Conservation (phyloP, 2,888 invertebrate genomes). For the Dasysyrphus albostriatus region DNA sequence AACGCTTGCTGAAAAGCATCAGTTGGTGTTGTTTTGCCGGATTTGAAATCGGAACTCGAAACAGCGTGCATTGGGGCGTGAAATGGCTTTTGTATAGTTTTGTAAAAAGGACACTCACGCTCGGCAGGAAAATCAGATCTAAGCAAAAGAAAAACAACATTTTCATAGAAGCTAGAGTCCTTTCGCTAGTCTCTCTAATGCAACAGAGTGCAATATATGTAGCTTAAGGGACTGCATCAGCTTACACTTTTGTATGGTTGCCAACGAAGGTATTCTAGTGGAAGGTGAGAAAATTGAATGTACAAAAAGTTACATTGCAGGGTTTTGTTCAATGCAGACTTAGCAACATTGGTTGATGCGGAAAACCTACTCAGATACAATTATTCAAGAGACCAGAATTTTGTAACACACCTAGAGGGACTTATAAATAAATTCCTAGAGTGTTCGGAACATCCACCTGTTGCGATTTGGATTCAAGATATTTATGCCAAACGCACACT, state of each 20-base stretch:
- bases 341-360: too few relatives aligned
- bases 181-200: neutral
- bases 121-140: neutral
- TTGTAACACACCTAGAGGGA: neutral
- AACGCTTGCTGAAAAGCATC: neutral
- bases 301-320: neutral
- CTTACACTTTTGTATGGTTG: neutral
- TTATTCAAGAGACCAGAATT: neutral
- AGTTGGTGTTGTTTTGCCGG: conserved; percentile 39
- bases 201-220: conserved; percentile 16
- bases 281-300: neutral
- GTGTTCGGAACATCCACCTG: conserved; percentile 57
- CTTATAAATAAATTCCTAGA: conserved; percentile 58
- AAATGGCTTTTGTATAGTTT: conserved; percentile 40
- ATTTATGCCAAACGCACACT: conserved; percentile 17
- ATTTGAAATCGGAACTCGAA: conserved; percentile 42
- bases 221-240: neutral
- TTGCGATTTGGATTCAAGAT: conserved; percentile 26
- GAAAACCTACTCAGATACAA: too few relatives aligned
- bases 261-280: neutral
- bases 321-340: neutral
- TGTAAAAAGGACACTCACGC: conserved; percentile 14
- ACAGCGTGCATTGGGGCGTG: conserved; percentile 41
- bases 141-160: neutral
- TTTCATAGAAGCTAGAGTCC: conserved; percentile 2